Evolutionary conservation across 2,113 vertebrate species (phyloP), one percentile per base, ranked within the genome.

Genomic region (Mionectes macconnelli): DNA sequence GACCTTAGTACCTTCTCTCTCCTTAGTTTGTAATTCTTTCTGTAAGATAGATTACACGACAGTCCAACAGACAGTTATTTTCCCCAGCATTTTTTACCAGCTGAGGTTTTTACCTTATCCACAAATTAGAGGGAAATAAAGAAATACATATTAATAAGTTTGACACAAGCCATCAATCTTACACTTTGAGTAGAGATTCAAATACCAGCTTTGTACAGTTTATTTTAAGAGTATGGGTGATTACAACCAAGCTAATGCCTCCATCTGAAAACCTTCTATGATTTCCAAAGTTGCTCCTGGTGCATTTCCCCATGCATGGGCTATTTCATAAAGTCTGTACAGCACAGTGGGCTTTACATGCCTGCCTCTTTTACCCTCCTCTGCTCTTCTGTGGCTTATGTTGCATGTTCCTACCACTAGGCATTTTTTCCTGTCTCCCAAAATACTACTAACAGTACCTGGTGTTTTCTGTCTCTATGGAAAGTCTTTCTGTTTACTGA

Each of bases 1-100:
- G 96, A 94, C 80, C 92, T 93, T 87, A 80, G 50, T 79, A 73
- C 70, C 33, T 78, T 82, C 21, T 37, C 27, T 87, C 37, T 59
- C 49, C 31, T 70, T 37, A 86, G 75, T 69, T 30, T 93, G 56
- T 90, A 83, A 81, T 92, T 81, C 57, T 84, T 84, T 87, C 66
- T 82, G 0, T 60, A 75, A 87, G 60, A 87, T 53, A 81, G 83
- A 87, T 95, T 84, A n/a, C 62, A 14, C 14, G 62, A 74, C 52
- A 74, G 37, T 86, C 82, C 56, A 90, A n/a, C 31, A 86, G 79
- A 59, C n/a, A 67, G 39, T 70, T 92, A 72, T 79, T 90, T 94
- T 86, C 64, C 68, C 72, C 35, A 57, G 31, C 62, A 77, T 0
- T 95, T 96, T 95, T 92, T 88, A 73, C 55, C 88, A 69, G 25